Evolutionary conservation across 2,113 vertebrate genomes (phyloP), one percentile per base, ranked within the genome.

Genomic region (Ascaphus truei): DNA sequence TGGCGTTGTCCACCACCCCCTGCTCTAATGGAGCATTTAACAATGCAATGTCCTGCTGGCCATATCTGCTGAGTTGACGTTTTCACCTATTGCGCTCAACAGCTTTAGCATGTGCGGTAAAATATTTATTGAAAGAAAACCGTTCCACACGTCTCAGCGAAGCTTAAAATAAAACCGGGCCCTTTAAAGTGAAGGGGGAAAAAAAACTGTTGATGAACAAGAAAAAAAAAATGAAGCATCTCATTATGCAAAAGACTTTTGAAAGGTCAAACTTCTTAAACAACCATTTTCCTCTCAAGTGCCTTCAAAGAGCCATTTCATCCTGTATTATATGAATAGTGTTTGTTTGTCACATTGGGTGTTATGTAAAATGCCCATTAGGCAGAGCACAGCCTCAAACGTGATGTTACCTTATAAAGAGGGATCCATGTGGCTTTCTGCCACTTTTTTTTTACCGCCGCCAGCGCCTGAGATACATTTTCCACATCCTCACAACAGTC

Each of bases 201-300:
- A 11, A 48, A 2, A n/a, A 47, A 27, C 31, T 48, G 55, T 58
- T 43, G 23, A 22, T 20, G 16, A 47, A 47, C 16, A 20, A 47
- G 43, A 5, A 47, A 47, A 48, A 18, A 34, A 55, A 27, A 47
- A 30, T 22, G 30, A 43, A 29, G 20, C 55, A 34, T 33, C 18
- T 59, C 41, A 58, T 57, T 68, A 47, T 37, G 29, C n/a, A 20
- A n/a, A n/a, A 23, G 41, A n/a, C 6, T 15, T 9, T 13, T 16
- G 25, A 48, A 50, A 68, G 65, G 65, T 50, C 65, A 68, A 1
- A 12, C 53, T 58, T 15, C 30, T 36, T 50, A 34, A 34, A 25
- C 41, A 13, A 15, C 9, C 26, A 23, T 34, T 59, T 50, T 58
- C 22, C 34, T 58, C 55, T 48, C n/a, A 23, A 47, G 64, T 67